Conservation (phyloP, 92 coral and sea anemone species). For the Nematostella vectensis region DNA sequence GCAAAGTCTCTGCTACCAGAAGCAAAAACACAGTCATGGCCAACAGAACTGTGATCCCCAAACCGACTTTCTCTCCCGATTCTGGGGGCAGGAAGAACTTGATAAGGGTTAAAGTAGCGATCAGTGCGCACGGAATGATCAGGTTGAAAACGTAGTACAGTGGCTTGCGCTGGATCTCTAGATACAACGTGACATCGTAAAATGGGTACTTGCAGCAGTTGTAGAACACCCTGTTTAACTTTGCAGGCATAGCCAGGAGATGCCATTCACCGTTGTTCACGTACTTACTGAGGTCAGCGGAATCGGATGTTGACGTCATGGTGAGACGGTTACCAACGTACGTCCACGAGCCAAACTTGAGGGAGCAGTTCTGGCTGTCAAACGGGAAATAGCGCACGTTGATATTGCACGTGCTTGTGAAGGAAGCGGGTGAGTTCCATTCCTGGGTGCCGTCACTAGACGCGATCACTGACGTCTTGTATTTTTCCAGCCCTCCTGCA, state of each 20-base stretch:
- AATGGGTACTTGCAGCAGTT: conserved; percentile 58
- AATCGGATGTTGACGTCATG: conserved; percentile 41
- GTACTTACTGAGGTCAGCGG: conserved; percentile 56
- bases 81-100: conserved; percentile 88
- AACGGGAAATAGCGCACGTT: conserved; percentile 85
- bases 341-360: conserved; percentile 95
- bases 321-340: conserved; percentile 67
- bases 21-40: conserved; percentile 95
- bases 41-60: conserved; percentile 86
- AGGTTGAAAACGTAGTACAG: conserved; percentile 81
- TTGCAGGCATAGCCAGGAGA: conserved; percentile 53
- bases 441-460: conserved; percentile 44
- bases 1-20: conserved; percentile 79
- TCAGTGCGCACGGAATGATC: conserved; percentile 86
- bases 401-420: conserved; percentile 83
- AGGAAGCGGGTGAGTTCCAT: conserved; percentile 85
- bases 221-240: conserved; percentile 49
- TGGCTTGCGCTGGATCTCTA: conserved; percentile 70
- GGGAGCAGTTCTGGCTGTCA: conserved; percentile 82
- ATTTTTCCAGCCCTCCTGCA: conserved; percentile 80
- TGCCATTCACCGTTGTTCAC: conserved; percentile 83
- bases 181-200: conserved; percentile 58
- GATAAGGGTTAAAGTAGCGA: conserved; percentile 63
- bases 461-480: conserved; percentile 68
- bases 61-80: conserved; percentile 86